Base-by-base conservation (phyloP, 2,113 vertebrate species). In the Oostethus manadensis region DNA sequence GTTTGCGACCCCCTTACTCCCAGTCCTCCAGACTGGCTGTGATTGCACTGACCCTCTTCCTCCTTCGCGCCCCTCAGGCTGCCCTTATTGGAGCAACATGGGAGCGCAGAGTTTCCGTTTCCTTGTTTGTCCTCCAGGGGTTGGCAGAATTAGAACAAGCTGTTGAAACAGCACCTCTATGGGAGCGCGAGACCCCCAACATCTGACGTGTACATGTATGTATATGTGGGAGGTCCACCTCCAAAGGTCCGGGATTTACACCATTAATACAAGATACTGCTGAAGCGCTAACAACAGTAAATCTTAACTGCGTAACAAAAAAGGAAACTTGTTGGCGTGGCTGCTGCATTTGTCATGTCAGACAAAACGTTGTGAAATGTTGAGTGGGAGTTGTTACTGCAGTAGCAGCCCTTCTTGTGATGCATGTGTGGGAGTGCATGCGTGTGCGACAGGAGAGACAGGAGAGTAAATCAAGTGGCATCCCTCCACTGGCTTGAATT, bases 161-260 rank as follows among this genome's bases (percentile, higher is more conserved):
- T 89, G 87, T 85, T 9, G 82, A 85, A 86, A 88, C 83, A 88
- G 69, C 74, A 62, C 66, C 78, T 85, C 60, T 77, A 66, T 84
- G 74, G 70, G 76, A 85, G 76, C 40, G 35, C 38, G 58, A 80
- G 62, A 79, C 74, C 79, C 78, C 63, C 54, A 69, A 70, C 71
- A 67, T 40, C 38, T 64, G 56, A 60, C 65, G 58, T 71, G 76
- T 85, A 58, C 61, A 14, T 42, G 13, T 42, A 33, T 33, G 66
- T 70, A 66, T 64, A 60, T 70, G 73, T 72, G 79, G 64, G 66
- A 69, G 79, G 69, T 63, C 62, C 53, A 38, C 47, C 43, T 35
- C 51, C 4, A 9, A 17, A 38, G 51, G 18, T 18, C 35, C 18
- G 14, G 35, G 16, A 55, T 54, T 54, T 45, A 61, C 55, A 38